Base-by-base conservation (phyloP, 53 echinoderm and acorn worm species). In the Astropecten irregularis region DNA sequence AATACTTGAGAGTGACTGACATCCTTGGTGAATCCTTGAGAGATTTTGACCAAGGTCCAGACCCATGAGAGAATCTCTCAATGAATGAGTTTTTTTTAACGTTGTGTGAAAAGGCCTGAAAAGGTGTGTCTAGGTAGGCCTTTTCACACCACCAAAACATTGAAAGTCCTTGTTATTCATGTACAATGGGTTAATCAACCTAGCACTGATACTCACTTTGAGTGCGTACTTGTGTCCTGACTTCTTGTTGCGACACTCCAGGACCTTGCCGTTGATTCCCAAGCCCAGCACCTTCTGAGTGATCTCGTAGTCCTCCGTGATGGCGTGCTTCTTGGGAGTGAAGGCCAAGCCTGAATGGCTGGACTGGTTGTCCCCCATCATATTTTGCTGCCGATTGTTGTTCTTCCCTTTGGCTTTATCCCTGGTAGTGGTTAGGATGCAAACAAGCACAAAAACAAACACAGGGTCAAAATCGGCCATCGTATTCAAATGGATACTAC, bases 201-300 rank as follows among this genome's bases (percentile, higher is more conserved):
- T n/a, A n/a, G 14, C 42, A 23, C 6, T 19, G 32, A 2, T 25
- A 66, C 86, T 69, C 55, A 97, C 97, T 90, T 97, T 97, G 27
- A 97, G 71, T 5, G 97, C 97, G 82, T 84, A 97, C 32, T 97
- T 97, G 32, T 92, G 91, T 22, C 85, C 76, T 9, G 88, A 82
- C 64, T 81, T 71, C 66, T 86, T 91, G 55, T 91, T 79, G 67
- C 76, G 82, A 64, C 94, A 94, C 82, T 97, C 97, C 40, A 94
- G 70, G 2, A 97, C 97, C 85, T 97, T 97, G 36, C 97, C 97
- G 66, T 97, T 97, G 49, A 97, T 97, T 66, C 97, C 97, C 1
- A 97, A 90, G 34, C 97, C 97, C 49, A 97, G 82, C 15, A 94
- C 94, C n/a, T 94, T 97, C 73, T 84, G 76, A 49, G 94, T 85